A percentile compares a stretch with the other conserved stretches of the same genome.
Conservation (phyloP, 2,113 vertebrate species). For the Opisthocomus hoazin region DNA sequence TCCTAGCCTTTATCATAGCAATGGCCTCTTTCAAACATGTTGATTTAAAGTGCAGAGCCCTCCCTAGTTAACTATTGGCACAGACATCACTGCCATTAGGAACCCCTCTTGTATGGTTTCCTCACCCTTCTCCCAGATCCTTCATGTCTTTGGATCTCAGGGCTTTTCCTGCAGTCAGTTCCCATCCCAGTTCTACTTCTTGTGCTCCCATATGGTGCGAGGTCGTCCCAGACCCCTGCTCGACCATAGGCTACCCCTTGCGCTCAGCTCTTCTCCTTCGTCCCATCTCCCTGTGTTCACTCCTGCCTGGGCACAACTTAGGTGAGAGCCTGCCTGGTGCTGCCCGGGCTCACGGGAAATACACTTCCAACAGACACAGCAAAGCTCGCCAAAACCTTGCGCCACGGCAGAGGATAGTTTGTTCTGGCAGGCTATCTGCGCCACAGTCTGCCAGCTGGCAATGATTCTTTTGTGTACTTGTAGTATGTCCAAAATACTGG, state of each 20-base stretch:
- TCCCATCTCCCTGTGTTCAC: background rate
- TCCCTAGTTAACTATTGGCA: background rate
- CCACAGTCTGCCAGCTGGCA: slow-evolving; percentile 22
- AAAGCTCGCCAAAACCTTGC: background rate
- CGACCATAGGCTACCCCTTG: background rate
- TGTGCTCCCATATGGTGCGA: background rate
- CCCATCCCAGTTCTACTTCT: background rate
- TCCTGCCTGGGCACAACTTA: background rate
- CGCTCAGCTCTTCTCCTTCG: background rate
- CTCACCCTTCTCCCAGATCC: background rate
- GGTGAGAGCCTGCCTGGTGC: background rate
- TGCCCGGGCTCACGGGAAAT: background rate
- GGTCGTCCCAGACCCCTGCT: background rate
- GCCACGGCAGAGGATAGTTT: background rate
- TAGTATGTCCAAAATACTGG: background rate
- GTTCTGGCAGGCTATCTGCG: slow-evolving; percentile 2
- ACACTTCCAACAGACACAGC: background rate
- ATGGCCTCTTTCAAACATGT: background rate
- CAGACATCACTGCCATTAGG: background rate
- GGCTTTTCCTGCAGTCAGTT: background rate
- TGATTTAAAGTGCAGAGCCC: background rate
- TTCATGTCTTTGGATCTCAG: background rate
- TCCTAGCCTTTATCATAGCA: background rate
- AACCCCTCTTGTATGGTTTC: background rate
- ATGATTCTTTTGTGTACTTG: background rate